These are phyloP conservation scores for Vireo griseus DNA, from an alignment of 2,797 vertebrate genomes.

Conservation along the genomic window DNA sequence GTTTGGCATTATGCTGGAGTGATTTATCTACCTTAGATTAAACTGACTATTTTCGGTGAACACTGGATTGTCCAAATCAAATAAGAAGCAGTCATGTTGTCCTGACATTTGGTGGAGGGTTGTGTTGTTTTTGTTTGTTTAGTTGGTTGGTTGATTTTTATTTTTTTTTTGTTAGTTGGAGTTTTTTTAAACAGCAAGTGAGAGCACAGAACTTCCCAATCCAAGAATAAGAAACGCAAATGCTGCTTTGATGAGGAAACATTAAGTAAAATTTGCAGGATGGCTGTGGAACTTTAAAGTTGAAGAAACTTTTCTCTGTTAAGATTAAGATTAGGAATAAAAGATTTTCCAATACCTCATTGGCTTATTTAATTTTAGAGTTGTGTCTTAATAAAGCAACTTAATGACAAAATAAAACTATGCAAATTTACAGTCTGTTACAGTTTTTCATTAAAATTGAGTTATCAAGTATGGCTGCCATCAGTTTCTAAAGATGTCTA, in stretches of 20 bases:
- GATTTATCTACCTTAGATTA: neutral
- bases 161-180: accelerated
- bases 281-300: neutral
- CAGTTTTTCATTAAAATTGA: neutral
- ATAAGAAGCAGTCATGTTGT: neutral
- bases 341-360: neutral
- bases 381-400: neutral
- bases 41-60: neutral
- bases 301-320: neutral
- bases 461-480: neutral
- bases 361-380: neutral
- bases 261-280: neutral
- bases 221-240: neutral
- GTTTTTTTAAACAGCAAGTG: neutral
- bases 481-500: neutral
- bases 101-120: neutral
- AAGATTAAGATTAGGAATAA: neutral
- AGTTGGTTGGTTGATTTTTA: neutral
- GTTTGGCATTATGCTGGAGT: neutral
- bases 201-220: neutral
- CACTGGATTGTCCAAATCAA: neutral
- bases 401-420: neutral
- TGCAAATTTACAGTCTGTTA: neutral
- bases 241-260: neutral
- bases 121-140: neutral